Conservation (phyloP, 64 coral and sea anemone species). For the Montipora foliosa region DNA sequence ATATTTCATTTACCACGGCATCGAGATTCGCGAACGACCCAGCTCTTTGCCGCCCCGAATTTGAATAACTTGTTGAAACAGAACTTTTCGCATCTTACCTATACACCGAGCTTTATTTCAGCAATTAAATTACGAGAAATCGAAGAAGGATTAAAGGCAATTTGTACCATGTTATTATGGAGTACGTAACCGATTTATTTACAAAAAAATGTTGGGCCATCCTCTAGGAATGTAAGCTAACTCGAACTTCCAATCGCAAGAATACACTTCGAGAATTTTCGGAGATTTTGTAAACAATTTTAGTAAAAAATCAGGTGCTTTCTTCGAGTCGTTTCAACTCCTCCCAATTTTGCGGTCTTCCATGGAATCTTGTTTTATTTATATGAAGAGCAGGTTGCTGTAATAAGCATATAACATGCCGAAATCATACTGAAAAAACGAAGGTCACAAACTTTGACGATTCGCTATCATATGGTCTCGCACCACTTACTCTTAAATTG, state of each 20-base stretch:
- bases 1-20: conserved; percentile 95
- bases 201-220: not conserved
- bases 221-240: conserved; percentile 14
- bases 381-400: conserved; percentile 37
- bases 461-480: not conserved
- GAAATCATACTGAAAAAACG: conserved; percentile 32
- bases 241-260: not conserved
- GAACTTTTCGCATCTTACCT: conserved; percentile 1
- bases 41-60: conserved; percentile 20
- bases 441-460: not conserved
- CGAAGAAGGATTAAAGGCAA: not conserved
- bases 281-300: conserved; percentile 19
- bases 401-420: conserved; percentile 33
- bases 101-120: not conserved
- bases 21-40: conserved; percentile 57
- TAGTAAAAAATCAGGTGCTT: conserved; percentile 5
- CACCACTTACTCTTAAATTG: not conserved
- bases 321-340: conserved; percentile 48
- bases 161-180: conserved; percentile 29
- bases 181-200: conserved; percentile 40
- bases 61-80: conserved; percentile 29
- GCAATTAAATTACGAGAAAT: not conserved
- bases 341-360: conserved; percentile 61
- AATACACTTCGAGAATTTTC: not conserved
- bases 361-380: conserved; percentile 49